These are phyloP conservation scores for Sapayoa aenigma DNA, from an alignment of 2,113 vertebrate genomes.

Conservation along the genomic window DNA sequence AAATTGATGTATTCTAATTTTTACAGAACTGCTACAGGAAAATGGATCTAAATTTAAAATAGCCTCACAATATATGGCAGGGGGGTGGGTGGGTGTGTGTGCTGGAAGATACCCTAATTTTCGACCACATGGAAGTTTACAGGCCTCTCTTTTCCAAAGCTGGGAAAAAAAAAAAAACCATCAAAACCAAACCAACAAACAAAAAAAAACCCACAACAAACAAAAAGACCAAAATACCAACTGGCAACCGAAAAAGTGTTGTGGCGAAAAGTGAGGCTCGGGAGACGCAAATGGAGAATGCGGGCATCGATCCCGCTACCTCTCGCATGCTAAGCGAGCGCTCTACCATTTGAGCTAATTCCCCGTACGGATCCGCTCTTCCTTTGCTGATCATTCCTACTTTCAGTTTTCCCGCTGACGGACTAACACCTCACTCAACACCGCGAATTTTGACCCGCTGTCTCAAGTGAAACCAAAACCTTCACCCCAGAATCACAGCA, in stretches of 20 bases:
- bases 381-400: rapidly evolving
- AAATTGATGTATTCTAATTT: not conserved
- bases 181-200: too few relatives aligned
- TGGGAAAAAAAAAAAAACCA: not conserved
- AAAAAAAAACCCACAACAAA: too few relatives aligned
- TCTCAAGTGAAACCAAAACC: rapidly evolving
- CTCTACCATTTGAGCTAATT: constrained; percentile 75
- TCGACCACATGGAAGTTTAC: not conserved
- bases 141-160: not conserved
- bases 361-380: too few relatives aligned
- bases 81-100: too few relatives aligned
- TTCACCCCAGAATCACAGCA: rapidly evolving
- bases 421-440: rapidly evolving
- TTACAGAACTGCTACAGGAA: not conserved
- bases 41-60: not conserved
- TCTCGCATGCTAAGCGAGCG: constrained; percentile 76
- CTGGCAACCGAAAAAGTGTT: not conserved
- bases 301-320: constrained; percentile 79
- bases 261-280: too few relatives aligned
- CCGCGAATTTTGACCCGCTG: rapidly evolving
- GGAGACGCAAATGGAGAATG: constrained; percentile 31
- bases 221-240: too few relatives aligned
- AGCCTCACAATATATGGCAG: not conserved
- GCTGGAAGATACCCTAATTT: not conserved
- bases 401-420: rapidly evolving